These are phyloP conservation scores for Sebastes taczanowskii DNA, from an alignment of 2,797 vertebrate species.

Conservation along the genomic window DNA sequence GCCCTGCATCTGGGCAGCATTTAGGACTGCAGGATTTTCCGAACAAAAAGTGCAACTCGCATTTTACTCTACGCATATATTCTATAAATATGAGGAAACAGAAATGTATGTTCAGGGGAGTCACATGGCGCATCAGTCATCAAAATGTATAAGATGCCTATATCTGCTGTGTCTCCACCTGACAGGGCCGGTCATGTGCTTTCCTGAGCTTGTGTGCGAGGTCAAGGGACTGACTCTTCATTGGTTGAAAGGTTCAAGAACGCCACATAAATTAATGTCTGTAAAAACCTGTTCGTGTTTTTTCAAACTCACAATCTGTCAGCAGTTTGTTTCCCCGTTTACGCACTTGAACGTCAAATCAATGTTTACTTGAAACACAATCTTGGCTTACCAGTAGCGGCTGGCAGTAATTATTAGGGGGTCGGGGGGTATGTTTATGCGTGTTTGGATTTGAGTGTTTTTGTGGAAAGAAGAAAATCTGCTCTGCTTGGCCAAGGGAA, in stretches of 20 bases:
- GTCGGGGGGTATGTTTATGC: conserved; percentile 36
- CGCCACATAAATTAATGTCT: background rate
- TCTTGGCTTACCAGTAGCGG: conserved; percentile 21
- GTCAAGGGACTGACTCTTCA: conserved; percentile 1
- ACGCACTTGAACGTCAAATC: conserved; percentile 14
- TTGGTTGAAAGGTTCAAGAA: conserved; percentile 8
- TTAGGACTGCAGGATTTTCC: conserved; percentile 15
- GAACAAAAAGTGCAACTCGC: background rate
- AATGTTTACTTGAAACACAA: conserved; percentile 47
- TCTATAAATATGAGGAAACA: background rate
- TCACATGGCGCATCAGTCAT: background rate
- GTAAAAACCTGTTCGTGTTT: background rate
- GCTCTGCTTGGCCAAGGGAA: conserved; percentile 25
- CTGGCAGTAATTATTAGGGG: conserved; percentile 36
- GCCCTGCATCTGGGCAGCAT: conserved; percentile 23
- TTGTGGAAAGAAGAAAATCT: conserved; percentile 33
- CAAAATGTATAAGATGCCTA: background rate
- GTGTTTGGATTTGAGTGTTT: conserved; percentile 42
- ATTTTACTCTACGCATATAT: background rate
- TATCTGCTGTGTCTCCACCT: conserved; percentile 1
- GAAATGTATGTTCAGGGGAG: background rate
- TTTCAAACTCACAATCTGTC: conserved; percentile 6
- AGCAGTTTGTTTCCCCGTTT: background rate
- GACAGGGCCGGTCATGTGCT: background rate
- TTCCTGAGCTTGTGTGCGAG: background rate